These are phyloP conservation scores for Apamea sordens DNA, from an alignment of 2,888 invertebrate species.

Conservation along the genomic window DNA sequence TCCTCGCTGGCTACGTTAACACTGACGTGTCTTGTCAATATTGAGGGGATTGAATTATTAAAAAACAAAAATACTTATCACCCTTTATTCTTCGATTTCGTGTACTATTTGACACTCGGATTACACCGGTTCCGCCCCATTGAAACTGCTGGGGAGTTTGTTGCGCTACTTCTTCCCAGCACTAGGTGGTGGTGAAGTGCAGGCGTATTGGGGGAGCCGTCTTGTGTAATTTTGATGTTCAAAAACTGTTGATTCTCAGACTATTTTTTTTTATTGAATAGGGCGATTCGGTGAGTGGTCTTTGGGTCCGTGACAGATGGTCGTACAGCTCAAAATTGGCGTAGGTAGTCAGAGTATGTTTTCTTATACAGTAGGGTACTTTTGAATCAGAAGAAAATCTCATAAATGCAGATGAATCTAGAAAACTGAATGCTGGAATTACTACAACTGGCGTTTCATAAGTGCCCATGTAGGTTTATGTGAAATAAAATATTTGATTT, in stretches of 20 bases:
- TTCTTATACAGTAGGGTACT: background rate
- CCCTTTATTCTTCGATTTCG: background rate
- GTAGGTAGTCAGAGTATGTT: no score
- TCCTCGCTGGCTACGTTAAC: slow-evolving; percentile 14
- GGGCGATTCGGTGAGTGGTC: background rate
- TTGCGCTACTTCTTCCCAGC: background rate
- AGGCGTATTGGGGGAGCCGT: background rate
- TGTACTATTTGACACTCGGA: slow-evolving; percentile 17
- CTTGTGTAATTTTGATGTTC: background rate
- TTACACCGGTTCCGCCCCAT: background rate
- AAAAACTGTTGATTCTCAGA: background rate
- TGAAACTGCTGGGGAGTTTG: background rate
- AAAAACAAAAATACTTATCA: slow-evolving; percentile 5
- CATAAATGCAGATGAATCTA: background rate
- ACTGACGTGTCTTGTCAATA: slow-evolving; percentile 54
- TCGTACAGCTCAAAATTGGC: no score
- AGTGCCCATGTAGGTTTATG: no score
- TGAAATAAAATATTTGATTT: no score
- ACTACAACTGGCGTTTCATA: no score
- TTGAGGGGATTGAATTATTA: slow-evolving; percentile 9
- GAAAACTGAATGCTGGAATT: background rate
- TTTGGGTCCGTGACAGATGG: background rate
- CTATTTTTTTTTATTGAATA: background rate
- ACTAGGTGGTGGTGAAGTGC: background rate
- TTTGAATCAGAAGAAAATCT: no score